phyloP scores from a whole-genome alignment of 2,888 invertebrate genomes.

The Andrena minutula region DNA sequence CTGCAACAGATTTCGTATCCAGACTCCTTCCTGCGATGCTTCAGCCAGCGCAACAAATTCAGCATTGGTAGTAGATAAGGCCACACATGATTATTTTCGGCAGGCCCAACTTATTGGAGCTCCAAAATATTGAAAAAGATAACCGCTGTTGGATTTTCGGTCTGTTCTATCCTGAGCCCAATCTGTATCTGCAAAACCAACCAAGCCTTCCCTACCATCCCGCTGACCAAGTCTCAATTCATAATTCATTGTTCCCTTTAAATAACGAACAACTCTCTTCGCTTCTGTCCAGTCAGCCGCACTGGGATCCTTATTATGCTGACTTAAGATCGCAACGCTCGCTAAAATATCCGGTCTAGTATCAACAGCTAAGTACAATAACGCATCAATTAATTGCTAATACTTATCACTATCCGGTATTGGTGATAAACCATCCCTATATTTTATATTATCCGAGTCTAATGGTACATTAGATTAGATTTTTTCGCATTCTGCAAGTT shows the following conservation, averaged over 20 bases:
- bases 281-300: too few relatives aligned
- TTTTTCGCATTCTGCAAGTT: not conserved
- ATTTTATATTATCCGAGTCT: not conserved
- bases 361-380: not conserved
- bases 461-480: not conserved
- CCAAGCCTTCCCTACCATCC: not conserved
- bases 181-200: constrained; percentile 77
- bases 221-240: not conserved
- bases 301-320: too few relatives aligned
- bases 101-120: constrained; percentile 76
- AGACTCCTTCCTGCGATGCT: constrained; percentile 24
- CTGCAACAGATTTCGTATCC: constrained; percentile 12
- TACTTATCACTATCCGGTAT: not conserved
- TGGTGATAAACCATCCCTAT: not conserved
- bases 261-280: too few relatives aligned
- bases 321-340: too few relatives aligned
- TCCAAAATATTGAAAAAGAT: constrained; percentile 68
- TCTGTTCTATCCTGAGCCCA: constrained; percentile 73
- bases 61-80: constrained; percentile 29
- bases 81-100: constrained; percentile 71
- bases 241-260: too few relatives aligned
- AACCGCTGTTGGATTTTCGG: constrained; percentile 77
- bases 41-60: constrained; percentile 47
- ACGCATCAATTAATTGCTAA: too few relatives aligned
- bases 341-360: not conserved